A percentile compares a stretch with the other conserved stretches of the same genome.
Evolutionary conservation across 2,888 invertebrate genomes (phyloP).

Genomic region (Dynastes hyllus): DNA sequence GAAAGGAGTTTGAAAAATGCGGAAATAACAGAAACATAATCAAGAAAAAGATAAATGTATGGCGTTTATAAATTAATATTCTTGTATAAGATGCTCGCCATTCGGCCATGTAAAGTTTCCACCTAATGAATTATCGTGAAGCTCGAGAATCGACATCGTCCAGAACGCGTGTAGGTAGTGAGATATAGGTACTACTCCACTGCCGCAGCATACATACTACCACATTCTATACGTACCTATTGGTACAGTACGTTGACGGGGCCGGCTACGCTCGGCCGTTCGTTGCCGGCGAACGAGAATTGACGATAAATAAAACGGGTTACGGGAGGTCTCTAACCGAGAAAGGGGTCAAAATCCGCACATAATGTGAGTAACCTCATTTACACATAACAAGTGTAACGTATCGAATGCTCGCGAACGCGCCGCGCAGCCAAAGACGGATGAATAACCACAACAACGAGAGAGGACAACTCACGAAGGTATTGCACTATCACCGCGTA

Average conservation of each 20-base stretch:
- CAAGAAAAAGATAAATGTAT: too few species aligned
- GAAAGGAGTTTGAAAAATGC: too few species aligned
- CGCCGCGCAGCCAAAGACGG: conserved; percentile 8
- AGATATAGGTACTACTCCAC: conserved; percentile 1
- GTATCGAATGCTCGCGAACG: conserved; percentile 47
- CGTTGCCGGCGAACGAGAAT: conserved; percentile 40
- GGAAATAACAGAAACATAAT: too few species aligned
- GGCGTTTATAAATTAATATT: too few species aligned
- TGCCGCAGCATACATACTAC: neutral
- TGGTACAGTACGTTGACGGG: neutral
- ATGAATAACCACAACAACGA: conserved; percentile 33
- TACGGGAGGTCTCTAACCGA: conserved; percentile 60
- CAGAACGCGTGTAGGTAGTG: neutral
- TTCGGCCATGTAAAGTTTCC: neutral
- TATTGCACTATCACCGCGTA: neutral
- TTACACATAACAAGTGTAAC: conserved; percentile 53
- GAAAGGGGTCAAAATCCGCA: conserved; percentile 67
- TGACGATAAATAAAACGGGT: conserved; percentile 53
- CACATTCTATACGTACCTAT: neutral
- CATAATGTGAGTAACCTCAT: conserved; percentile 59
- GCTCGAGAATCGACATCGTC: neutral
- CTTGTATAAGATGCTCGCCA: neutral
- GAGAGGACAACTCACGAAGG: neutral
- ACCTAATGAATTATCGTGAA: conserved; percentile 2
- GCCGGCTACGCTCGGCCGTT: conserved; percentile 16